Evolutionary conservation across 2,888 invertebrate genomes (phyloP), one percentile per base, ranked within the genome.

Genomic region (Caenorhabditis angaria): DNA sequence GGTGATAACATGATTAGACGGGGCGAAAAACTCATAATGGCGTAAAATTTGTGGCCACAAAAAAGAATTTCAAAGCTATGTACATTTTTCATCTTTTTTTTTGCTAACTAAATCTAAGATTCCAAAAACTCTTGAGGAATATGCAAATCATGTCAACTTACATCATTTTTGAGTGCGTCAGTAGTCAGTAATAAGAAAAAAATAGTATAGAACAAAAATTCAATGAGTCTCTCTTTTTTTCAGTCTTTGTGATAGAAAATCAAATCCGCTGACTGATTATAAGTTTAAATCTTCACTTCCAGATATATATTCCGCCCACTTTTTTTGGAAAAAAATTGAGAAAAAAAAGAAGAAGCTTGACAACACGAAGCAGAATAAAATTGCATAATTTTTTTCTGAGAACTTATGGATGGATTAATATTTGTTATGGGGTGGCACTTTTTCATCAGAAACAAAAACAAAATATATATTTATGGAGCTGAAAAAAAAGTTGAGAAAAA

Each of bases 391-490:
- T 41, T n/a, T n/a, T 14, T 12, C 41, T 41, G 41, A 41, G 41
- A 41, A 41, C 41, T 41, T 41, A 14, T 41, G 41, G n/a, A n/a
- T n/a, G n/a, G 41, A 41, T 41, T 41, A 41, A 41, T 41, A 41
- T 41, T 41, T 41, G 41, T 41, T 32, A 8, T 41, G 10, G 41
- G 41, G 41, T 41, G 41, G 41, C 14, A 41, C 41, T 41, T 41
- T 41, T 41, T 41, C 3, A 41, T 12, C 14, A 41, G 14, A 10
- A 32, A 32, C 5, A 32, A 10, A 32, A 41, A 41, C 5, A 12
- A 41, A 41, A 18, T 41, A 41, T 3, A 41, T n/a, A n/a, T n/a
- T n/a, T n/a, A n/a, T n/a, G n/a, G 18, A 41, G 41, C 41, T 18
- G 6, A 18, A 41, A 41, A 41, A 41, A n/a, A n/a, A n/a, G n/a